phyloP scores from a whole-genome alignment of 2,888 invertebrate genomes.

The Nasonovia ribisnigri region DNA sequence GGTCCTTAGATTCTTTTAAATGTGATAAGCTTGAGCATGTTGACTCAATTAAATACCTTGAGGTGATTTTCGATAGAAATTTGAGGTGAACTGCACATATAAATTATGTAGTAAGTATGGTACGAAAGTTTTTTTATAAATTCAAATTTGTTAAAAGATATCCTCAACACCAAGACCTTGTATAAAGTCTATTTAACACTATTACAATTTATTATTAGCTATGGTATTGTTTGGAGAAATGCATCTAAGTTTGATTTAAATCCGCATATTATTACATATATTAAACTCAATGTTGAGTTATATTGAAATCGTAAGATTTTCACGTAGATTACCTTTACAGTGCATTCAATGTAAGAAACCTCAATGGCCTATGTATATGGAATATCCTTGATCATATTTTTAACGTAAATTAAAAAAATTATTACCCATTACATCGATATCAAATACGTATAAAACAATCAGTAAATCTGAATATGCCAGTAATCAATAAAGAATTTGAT shows the following conservation, averaged over 20 bases:
- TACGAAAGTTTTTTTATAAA: neutral
- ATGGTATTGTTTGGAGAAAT: neutral
- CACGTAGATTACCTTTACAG: neutral
- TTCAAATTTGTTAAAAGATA: neutral
- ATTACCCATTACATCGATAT: no score
- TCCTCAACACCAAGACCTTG: neutral
- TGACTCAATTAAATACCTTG: neutral
- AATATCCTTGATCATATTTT: neutral
- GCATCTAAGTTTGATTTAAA: conserved; percentile 3
- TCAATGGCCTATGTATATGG: neutral
- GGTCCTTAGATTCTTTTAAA: no score
- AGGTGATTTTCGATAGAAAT: neutral
- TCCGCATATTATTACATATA: neutral
- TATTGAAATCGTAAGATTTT: neutral
- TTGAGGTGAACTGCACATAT: neutral
- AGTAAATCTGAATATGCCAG: no score
- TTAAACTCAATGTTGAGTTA: neutral
- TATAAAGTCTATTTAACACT: neutral
- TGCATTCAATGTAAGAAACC: neutral
- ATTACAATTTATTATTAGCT: neutral
- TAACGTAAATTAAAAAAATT: neutral
- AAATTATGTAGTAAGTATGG: neutral
- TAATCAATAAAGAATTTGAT: no score
- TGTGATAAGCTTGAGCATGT: neutral
- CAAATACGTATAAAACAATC: no score